Conservation (phyloP, 2,888 invertebrate genomes). For the Macaria liturata region DNA sequence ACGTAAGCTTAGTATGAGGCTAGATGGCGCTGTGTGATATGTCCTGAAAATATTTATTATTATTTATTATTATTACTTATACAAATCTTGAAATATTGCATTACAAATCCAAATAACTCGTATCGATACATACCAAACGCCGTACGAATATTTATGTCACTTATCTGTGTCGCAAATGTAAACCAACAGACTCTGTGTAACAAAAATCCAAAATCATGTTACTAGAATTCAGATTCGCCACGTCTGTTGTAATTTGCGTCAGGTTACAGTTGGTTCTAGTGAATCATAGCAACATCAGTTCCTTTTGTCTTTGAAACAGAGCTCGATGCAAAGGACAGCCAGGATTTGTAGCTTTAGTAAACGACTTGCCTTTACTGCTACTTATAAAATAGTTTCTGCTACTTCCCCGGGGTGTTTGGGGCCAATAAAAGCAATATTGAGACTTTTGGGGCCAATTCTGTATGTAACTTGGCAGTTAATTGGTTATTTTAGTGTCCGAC, state of each 20-base stretch:
- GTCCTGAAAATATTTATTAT: too few species aligned
- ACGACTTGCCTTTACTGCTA: slow-evolving; percentile 34
- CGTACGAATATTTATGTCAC: slow-evolving; percentile 25
- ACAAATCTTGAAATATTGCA: slow-evolving; percentile 32
- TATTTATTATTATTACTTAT: background rate
- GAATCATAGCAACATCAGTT: slow-evolving; percentile 35
- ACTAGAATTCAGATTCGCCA: background rate
- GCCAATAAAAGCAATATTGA: slow-evolving; percentile 24
- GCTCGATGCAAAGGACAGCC: slow-evolving; percentile 52
- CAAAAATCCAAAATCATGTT: background rate
- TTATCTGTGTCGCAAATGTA: slow-evolving; percentile 11
- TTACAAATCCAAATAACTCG: slow-evolving; percentile 34
- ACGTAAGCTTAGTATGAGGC: too few species aligned
- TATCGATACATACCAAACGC: slow-evolving; percentile 16
- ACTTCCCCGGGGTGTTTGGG: slow-evolving; percentile 19
- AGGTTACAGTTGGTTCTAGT: slow-evolving; percentile 34
- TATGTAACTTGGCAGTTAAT: slow-evolving; percentile 23
- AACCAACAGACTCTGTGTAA: background rate
- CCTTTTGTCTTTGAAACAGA: slow-evolving; percentile 47
- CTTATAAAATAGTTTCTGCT: slow-evolving; percentile 34
- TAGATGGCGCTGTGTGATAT: too few species aligned
- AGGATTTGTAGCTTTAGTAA: slow-evolving; percentile 56
- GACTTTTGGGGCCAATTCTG: slow-evolving; percentile 15
- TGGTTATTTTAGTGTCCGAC: slow-evolving; percentile 19
- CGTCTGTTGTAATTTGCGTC: slow-evolving; percentile 11